Evolutionary conservation across 2,797 vertebrate species (phyloP).

Genomic region (Sebastiscus albofasciatus): DNA sequence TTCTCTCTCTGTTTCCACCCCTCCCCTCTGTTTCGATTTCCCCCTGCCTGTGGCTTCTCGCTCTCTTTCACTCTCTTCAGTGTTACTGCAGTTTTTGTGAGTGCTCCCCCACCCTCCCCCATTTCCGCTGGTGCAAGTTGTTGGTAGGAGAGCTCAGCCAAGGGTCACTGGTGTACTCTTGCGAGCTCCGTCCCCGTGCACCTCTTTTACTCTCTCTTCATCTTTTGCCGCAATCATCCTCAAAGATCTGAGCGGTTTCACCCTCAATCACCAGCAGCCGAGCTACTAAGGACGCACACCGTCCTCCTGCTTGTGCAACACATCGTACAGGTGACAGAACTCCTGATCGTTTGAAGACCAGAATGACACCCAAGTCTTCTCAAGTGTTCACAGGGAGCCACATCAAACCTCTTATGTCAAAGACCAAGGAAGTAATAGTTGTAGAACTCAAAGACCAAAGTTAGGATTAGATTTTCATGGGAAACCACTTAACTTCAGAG

Average conservation of each 20-base stretch:
- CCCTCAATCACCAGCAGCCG: slow-evolving; percentile 67
- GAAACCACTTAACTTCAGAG: slow-evolving; percentile 27
- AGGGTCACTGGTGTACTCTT: slow-evolving; percentile 78
- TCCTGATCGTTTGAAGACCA: slow-evolving; percentile 17
- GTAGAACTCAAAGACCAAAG: slow-evolving; percentile 30
- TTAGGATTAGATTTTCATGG: slow-evolving; percentile 17
- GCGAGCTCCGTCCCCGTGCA: slow-evolving; percentile 60
- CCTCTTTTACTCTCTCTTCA: slow-evolving; percentile 60
- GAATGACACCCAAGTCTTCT: slow-evolving; percentile 21
- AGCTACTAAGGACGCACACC: slow-evolving; percentile 58
- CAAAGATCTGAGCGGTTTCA: slow-evolving; percentile 70
- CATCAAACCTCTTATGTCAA: slow-evolving; percentile 42
- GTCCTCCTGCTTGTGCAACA: slow-evolving; percentile 29
- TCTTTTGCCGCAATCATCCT: slow-evolving; percentile 67
- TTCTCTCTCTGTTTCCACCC: slow-evolving; percentile 55
- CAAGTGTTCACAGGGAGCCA: slow-evolving; percentile 38
- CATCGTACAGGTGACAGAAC: slow-evolving; percentile 39
- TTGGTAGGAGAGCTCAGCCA: slow-evolving; percentile 81
- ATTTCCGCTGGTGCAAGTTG: slow-evolving; percentile 78
- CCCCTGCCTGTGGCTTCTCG: slow-evolving; percentile 59
- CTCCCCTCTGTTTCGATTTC: slow-evolving; percentile 48
- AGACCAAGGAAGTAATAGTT: slow-evolving; percentile 18
- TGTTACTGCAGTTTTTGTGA: slow-evolving; percentile 64
- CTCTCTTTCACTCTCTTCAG: slow-evolving; percentile 47
- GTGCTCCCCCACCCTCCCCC: slow-evolving; percentile 59